phyloP scores from a whole-genome alignment of 2,888 invertebrate species.

The Eupithecia inturbata region DNA sequence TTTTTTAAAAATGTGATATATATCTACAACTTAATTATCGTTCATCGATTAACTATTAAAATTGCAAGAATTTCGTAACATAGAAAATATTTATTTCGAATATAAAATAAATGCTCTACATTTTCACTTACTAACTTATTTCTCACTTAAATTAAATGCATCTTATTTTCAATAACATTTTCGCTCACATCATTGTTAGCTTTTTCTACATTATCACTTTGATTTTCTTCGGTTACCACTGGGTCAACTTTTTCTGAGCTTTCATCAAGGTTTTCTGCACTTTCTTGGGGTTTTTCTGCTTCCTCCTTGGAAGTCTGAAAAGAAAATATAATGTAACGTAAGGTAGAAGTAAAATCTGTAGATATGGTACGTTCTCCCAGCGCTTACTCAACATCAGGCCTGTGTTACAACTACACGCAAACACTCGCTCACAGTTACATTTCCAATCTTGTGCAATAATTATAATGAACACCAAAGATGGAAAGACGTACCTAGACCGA shows the following conservation, averaged over 20 bases:
- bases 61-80: not conserved
- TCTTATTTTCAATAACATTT: constrained; percentile 1
- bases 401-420: too few species aligned
- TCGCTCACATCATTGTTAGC: constrained; percentile 26
- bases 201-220: constrained; percentile 9
- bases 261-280: constrained; percentile 6
- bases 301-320: constrained; percentile 18
- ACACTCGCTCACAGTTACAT: too few species aligned
- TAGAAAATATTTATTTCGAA: constrained; percentile 22
- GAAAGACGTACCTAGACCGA: too few species aligned
- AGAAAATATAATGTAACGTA: not conserved
- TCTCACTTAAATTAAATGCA: not conserved
- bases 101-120: constrained; percentile 25
- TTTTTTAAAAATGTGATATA: too few species aligned
- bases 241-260: constrained; percentile 3
- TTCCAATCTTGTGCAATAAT: too few species aligned
- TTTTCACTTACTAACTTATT: constrained; percentile 23
- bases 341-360: too few species aligned
- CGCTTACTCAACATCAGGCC: too few species aligned
- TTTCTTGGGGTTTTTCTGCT: constrained; percentile 9
- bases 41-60: too few species aligned
- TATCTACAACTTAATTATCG: too few species aligned
- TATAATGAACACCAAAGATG: too few species aligned
- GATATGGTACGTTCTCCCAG: too few species aligned
- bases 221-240: not conserved